Evolutionary conservation across 2,113 vertebrate genomes (phyloP).

Genomic region (Otis tarda): DNA sequence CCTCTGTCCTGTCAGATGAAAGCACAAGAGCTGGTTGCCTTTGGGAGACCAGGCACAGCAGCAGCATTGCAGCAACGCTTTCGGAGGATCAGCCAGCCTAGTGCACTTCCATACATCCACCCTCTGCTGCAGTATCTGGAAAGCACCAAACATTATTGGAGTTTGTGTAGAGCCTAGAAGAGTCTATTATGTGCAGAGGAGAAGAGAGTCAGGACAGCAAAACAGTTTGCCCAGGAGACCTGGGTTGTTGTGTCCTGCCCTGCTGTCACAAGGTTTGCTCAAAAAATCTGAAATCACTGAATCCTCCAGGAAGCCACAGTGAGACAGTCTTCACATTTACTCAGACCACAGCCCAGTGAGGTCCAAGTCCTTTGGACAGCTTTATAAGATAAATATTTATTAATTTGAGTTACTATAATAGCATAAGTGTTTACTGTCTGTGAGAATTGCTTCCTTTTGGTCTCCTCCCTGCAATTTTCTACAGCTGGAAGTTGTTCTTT

Average conservation of each 20-base stretch:
- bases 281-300: neutral
- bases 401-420: conserved; percentile 30
- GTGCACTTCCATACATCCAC: neutral
- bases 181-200: neutral
- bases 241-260: neutral
- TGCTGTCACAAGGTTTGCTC: neutral
- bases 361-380: neutral
- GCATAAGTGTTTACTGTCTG: neutral
- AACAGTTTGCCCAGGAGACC: neutral
- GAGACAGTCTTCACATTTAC: neutral
- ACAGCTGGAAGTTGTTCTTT: conserved; percentile 54
- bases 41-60: neutral
- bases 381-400: conserved; percentile 49
- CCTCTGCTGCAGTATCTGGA: neutral
- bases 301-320: neutral
- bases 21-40: neutral
- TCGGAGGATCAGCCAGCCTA: neutral
- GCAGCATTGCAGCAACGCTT: neutral
- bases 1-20: neutral
- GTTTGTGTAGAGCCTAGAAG: neutral
- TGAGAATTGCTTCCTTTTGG: conserved; percentile 51
- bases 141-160: neutral
- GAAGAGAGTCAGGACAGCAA: neutral
- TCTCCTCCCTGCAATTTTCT: conserved; percentile 51
- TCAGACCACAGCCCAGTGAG: neutral